Percentiles rank a stretch among this genome's conserved stretches.
These are phyloP conservation scores for Ctenopoma kingsleyae DNA, from an alignment of 2,797 vertebrate genomes.

Conservation along the genomic window DNA sequence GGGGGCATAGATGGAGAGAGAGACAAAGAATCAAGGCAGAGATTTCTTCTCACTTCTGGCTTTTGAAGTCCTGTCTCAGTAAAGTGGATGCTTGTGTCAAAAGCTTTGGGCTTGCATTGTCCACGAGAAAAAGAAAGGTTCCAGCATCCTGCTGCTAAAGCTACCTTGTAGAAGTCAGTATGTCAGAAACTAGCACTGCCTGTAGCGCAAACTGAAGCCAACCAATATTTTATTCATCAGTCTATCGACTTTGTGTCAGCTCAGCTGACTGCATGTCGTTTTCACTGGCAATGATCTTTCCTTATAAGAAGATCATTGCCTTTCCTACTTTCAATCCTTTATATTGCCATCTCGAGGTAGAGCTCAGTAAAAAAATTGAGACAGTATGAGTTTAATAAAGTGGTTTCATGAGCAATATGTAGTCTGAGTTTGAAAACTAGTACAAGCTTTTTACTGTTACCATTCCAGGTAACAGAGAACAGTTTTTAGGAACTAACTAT, in stretches of 20 bases:
- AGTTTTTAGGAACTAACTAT: neutral
- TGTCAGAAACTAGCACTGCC: constrained; percentile 58
- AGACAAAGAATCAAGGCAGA: constrained; percentile 35
- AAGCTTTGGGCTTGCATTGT: constrained; percentile 41
- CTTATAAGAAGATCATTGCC: constrained; percentile 11
- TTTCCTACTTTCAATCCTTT: constrained; percentile 20
- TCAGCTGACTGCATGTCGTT: constrained; percentile 45
- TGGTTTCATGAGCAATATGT: neutral
- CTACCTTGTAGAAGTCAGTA: constrained; percentile 33
- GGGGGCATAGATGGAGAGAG: constrained; percentile 21
- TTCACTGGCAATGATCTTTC: constrained; percentile 41
- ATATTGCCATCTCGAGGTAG: constrained; percentile 1
- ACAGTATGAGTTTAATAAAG: constrained; percentile 1
- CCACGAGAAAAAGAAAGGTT: constrained; percentile 18
- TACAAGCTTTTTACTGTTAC: neutral
- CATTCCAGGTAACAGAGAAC: neutral
- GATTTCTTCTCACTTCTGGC: constrained; percentile 53
- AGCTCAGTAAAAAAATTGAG: neutral
- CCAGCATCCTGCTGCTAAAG: constrained; percentile 43
- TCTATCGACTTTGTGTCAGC: constrained; percentile 61
- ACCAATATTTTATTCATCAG: constrained; percentile 71
- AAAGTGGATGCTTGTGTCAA: constrained; percentile 41
- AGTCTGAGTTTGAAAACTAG: neutral
- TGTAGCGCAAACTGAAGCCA: constrained; percentile 42
- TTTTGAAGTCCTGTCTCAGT: constrained; percentile 55